These are phyloP conservation scores for Thalassophryne amazonica DNA, from an alignment of 2,797 vertebrate species.

Conservation along the genomic window DNA sequence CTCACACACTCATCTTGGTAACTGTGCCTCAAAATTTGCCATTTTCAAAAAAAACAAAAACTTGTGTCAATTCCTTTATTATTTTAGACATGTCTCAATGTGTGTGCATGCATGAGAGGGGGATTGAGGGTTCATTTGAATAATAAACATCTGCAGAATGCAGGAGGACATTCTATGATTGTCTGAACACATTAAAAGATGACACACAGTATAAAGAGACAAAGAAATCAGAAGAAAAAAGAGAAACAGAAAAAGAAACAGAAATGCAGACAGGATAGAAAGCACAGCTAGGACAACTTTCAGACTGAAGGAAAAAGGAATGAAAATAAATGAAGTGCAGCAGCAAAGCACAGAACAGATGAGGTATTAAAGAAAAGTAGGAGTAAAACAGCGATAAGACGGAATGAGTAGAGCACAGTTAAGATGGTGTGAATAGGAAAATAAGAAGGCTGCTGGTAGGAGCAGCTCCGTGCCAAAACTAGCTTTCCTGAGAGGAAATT, in stretches of 20 bases:
- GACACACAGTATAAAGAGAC: background rate
- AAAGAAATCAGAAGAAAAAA: background rate
- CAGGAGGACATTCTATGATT: conserved; percentile 25
- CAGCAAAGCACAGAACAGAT: background rate
- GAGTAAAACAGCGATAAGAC: background rate
- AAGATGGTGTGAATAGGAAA: background rate
- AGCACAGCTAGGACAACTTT: background rate
- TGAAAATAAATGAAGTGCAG: background rate
- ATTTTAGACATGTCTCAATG: background rate
- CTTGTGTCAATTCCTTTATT: background rate
- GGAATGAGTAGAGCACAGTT: background rate
- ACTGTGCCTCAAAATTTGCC: too few relatives aligned
- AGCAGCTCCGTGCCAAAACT: background rate
- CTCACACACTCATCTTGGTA: too few relatives aligned
- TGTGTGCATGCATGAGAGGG: background rate
- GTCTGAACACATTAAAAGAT: conserved; percentile 24
- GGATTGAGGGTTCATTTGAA: conserved; percentile 2
- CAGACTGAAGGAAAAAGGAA: background rate
- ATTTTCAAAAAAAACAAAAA: background rate
- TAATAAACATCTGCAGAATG: conserved; percentile 6
- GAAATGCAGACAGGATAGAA: background rate
- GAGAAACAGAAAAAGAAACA: background rate
- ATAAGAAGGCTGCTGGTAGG: background rate
- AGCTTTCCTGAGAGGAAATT: background rate
- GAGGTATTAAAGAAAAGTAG: background rate